Percentiles rank a stretch among this genome's conserved stretches.
Conservation (phyloP, 2,113 vertebrate species). For the Sorex araneus region DNA sequence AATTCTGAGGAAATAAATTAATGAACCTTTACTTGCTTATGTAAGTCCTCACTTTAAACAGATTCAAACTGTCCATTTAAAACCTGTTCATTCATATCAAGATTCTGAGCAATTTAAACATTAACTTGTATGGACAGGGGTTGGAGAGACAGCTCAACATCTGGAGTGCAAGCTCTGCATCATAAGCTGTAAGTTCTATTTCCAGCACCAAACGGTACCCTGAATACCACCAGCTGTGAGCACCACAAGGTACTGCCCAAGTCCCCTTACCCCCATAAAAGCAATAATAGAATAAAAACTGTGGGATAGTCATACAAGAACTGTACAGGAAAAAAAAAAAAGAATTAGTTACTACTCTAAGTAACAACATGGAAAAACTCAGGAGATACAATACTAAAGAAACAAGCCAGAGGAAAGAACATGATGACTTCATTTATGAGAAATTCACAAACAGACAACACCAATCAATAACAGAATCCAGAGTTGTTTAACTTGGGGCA, state of each 20-base stretch:
- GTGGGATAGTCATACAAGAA: not conserved
- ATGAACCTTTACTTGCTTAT: slow-evolving; percentile 34
- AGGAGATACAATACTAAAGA: not conserved
- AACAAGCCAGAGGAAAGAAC: not conserved
- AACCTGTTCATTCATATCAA: not conserved
- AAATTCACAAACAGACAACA: slow-evolving; percentile 15
- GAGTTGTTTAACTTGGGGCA: not conserved
- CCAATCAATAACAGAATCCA: not conserved
- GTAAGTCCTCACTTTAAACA: slow-evolving; percentile 32
- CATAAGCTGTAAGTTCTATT: too few relatives aligned
- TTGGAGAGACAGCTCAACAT: too few relatives aligned
- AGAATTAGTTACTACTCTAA: not conserved
- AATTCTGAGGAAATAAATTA: slow-evolving; percentile 35
- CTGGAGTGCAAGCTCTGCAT: too few relatives aligned
- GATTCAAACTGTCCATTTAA: slow-evolving; percentile 14
- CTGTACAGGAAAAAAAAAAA: not conserved
- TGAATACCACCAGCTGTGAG: too few relatives aligned
- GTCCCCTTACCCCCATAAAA: too few relatives aligned
- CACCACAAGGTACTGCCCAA: too few relatives aligned
- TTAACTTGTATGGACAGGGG: not conserved
- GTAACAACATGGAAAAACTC: slow-evolving; percentile 22
- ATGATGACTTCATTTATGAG: not conserved
- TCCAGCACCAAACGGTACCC: too few relatives aligned
- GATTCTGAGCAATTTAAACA: slow-evolving; percentile 31
- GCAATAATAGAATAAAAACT: slow-evolving; percentile 9